Evolutionary conservation across 2,888 invertebrate genomes (phyloP), one percentile per base, ranked within the genome.

Genomic region (Pseudococcus jackbeardsleyi): DNA sequence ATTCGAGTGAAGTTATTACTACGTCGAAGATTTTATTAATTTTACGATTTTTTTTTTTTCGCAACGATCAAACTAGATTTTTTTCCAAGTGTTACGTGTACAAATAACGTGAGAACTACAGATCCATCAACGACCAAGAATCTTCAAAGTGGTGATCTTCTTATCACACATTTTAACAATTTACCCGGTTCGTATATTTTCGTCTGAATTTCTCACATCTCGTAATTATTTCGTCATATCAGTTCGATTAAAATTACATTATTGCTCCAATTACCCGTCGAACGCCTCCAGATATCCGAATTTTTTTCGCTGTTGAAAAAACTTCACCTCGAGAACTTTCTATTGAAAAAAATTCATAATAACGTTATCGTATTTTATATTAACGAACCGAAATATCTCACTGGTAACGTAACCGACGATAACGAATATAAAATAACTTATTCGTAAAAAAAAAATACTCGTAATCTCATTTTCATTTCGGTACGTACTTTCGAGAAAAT

Each of bases 121-220:
- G n/a, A 54, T 54, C n/a, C 17, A n/a, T n/a, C 54, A n/a, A 54
- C 54, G 54, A 64, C n/a, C 15, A 64, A 68, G 68, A 68, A 68
- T 68, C 68, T 54, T 68, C 9, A 68, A 11, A 68, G 11, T 22
- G 22, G 68, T 68, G 3, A 68, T 68, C 68, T 4, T 11, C 26
- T 68, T 26, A 68, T 68, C 68, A 68, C 54, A 54, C 17, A 64
- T 64, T 26, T 3, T 11, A 26, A 12, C 19, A 68, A 68, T 8
- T 68, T 68, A 68, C 26, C 9, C 26, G 68, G 26, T 68, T 68
- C 15, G 68, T 26, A 68, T 68, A 26, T 11, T 8, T 22, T 9
- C 0, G 15, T n/a, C 4, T 54, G 6, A 68, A 68, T 26, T 68
- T 68, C 68, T 26, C 26, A 22, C 6, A 4, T 22, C 12, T 9